Conservation (phyloP, 2,797 vertebrate species). For the Pseudopleuronectes americanus region DNA sequence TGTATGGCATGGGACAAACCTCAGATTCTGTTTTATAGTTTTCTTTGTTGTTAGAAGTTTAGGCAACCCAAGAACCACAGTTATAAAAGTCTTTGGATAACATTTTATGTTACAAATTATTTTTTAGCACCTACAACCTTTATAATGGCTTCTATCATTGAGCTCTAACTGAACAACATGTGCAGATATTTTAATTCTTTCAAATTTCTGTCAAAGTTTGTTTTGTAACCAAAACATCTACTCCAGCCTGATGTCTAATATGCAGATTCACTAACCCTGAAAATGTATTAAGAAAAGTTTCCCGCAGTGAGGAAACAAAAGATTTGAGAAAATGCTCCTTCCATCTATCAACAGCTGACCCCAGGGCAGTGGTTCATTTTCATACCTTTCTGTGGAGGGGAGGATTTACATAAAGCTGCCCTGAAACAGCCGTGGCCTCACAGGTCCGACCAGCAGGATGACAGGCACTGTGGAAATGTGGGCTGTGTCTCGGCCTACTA, state of each 20-base stretch:
- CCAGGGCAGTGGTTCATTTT: constrained; percentile 11
- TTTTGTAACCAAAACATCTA: background rate
- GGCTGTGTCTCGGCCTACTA: constrained; percentile 14
- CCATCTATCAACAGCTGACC: background rate
- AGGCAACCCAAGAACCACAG: no score
- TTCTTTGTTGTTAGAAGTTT: no score
- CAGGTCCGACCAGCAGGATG: constrained; percentile 24
- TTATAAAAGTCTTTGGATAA: no score
- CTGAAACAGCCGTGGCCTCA: constrained; percentile 6
- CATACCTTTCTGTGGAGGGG: constrained; percentile 9
- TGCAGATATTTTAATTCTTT: no score
- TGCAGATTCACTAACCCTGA: constrained; percentile 8
- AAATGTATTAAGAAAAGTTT: background rate
- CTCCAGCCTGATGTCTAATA: background rate
- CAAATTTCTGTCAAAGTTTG: background rate
- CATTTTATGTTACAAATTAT: no score
- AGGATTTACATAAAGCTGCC: constrained; percentile 38
- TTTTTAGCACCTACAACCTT: no score
- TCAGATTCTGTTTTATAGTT: no score
- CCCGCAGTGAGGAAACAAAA: constrained; percentile 28
- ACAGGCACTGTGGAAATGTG: constrained; percentile 5
- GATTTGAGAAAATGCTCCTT: background rate
- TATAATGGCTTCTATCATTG: no score
- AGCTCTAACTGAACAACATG: no score
- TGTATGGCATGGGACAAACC: no score